Base-by-base conservation (phyloP, 2,888 invertebrate genomes). In the Stenodema calcarata region DNA sequence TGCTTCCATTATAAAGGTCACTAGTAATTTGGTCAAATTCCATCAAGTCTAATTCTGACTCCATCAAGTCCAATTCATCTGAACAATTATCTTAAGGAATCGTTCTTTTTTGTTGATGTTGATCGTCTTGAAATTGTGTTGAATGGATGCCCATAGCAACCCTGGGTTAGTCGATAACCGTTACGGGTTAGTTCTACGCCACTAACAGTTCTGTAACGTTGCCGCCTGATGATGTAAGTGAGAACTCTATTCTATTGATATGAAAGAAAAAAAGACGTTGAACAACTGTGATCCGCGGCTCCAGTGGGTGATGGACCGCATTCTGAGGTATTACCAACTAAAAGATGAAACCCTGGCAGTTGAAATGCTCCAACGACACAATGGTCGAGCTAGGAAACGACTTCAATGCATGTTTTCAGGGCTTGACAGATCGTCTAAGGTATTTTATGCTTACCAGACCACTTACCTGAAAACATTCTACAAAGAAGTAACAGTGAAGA, bases 391-490 rank as follows among this genome's bases (percentile, higher is more conserved):
- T 12, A 75, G 18, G 47, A 84, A 75, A 28, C 73, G 73, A 30
- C 84, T 84, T 16, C 44, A 44, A n/a, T 14, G 75, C 44, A 28
- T 84, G 16, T 84, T 84, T 28, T 14, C 44, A 14, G 84, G 73
- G 4, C 44, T 30, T 28, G 70, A 75, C 47, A 44, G 73, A 42
- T 42, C 73, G 14, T 27, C 42, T 1, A 12, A 30, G 28, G 44
- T 84, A 1, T 84, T 84, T 28, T 84, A 84, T 28, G 73, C 44
- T n/a, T 84, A 84, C 28, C 70, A 75, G n/a, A 84, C 84, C 9
- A 84, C 73, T 14, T 84, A 84, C 73, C 41, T 47, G 44, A 84
- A 84, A 84, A 84, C 84, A 27, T 84, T 84, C 23, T 84, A 84
- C 84, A 84, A 84, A 30, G 84, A 84, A 84, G 84, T 84, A 18